Base-by-base conservation (phyloP, 1,140 invertebrate species). In the Formica selysi region DNA sequence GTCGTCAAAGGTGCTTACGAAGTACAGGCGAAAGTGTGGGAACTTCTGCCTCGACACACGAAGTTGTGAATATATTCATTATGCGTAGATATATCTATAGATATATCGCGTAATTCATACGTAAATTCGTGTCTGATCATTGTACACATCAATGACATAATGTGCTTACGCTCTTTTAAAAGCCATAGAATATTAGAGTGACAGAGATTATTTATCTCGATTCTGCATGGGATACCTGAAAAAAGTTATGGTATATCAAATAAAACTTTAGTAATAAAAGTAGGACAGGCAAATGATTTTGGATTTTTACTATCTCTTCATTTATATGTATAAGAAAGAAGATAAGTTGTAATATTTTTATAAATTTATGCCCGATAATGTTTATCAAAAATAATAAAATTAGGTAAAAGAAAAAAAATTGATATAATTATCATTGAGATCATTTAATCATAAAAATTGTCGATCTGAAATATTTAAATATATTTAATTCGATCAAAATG, bases 21-120 rank as follows among this genome's bases (percentile, higher is more conserved):
- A 90, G 90, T 74, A 83, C 68, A 51, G 76, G 91, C 90, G 92
- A 93, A 94, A 94, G 92, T 93, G 92, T 94, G 93, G 90, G 93
- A 94, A 94, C 86, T 73, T 67, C 73, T 76, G 76, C 81, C 65
- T 10, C 62, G 67, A 86, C 32, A 87, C 73, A 38, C 62, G 64
- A 76, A 84, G 87, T 61, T 84, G 78, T 90, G 38, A 61, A 44
- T 81, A 71, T 73, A 80, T 87, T 68, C 29, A 80, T 59, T 51
- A 8, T 78, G 48, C 32, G 22, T 64, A 64, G 76, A 44, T 29
- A 89, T 76, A 41, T 38, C 2, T 67, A 64, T 41, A 89, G 64
- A 41, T 29, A 3, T 67, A 71, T 62, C 71, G 44, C 61, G 71
- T 88, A 88, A 92, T 92, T 91, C 91, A 87, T 89, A 87, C 91